Evolutionary conservation across 2,888 invertebrate genomes (phyloP).

Genomic region (Rotaria socialis): DNA sequence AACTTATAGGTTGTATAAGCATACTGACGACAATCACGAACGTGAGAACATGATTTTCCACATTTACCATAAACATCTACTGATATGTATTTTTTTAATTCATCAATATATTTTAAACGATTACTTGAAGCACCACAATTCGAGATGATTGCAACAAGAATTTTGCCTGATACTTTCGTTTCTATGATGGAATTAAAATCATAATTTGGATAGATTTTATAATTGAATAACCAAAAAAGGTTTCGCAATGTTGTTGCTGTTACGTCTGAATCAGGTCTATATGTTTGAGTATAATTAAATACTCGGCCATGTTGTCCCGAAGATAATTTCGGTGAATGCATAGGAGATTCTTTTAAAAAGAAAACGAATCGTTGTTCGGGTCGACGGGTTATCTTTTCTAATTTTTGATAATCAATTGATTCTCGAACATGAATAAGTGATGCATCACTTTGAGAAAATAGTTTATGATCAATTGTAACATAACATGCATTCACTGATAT

Average conservation of each 20-base stretch:
- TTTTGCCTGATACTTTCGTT: constrained; percentile 44
- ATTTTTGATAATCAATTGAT: neutral
- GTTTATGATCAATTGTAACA: constrained; percentile 44
- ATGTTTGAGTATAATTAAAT: constrained; percentile 51
- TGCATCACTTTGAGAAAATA: constrained; percentile 46
- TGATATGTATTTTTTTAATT: constrained; percentile 47
- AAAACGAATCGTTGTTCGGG: constrained; percentile 42
- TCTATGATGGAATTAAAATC: constrained; percentile 47
- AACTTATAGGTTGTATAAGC: constrained; percentile 48
- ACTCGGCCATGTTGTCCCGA: neutral
- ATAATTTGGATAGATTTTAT: constrained; percentile 7
- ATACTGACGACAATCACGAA: constrained; percentile 40
- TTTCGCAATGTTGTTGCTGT: constrained; percentile 31
- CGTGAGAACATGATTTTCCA: constrained; percentile 39
- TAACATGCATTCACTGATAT: constrained; percentile 44
- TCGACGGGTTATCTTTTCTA: neutral
- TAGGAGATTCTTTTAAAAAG: constrained; percentile 39
- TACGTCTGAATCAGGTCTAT: constrained; percentile 49
- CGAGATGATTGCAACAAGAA: constrained; percentile 48
- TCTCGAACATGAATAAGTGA: constrained; percentile 48
- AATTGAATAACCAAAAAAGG: constrained; percentile 31
- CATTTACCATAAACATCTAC: constrained; percentile 48
- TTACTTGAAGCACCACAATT: constrained; percentile 48
- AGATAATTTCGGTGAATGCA: constrained; percentile 17
- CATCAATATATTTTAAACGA: constrained; percentile 47